Conservation (phyloP, 2,797 vertebrate species). For the Clamator glandarius region DNA sequence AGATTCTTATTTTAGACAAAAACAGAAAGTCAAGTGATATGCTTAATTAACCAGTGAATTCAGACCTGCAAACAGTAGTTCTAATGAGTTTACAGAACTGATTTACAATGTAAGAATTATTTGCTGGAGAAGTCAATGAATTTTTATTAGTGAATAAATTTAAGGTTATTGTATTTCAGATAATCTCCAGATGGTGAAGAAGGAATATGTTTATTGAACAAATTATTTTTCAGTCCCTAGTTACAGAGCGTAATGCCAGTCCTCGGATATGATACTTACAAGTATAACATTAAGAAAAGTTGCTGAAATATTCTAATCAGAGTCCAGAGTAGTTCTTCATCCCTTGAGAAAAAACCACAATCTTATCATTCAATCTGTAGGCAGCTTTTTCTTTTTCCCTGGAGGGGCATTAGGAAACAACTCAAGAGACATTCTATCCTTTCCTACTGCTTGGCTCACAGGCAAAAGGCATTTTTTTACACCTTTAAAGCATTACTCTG, state of each 20-base stretch:
- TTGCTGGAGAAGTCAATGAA: background rate
- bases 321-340: background rate
- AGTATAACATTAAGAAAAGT: background rate
- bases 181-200: background rate
- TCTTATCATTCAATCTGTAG: background rate
- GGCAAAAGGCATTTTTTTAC: background rate
- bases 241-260: background rate
- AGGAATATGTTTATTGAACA: background rate
- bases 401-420: background rate
- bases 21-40: background rate
- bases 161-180: background rate
- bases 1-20: background rate
- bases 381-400: background rate
- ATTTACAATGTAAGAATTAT: background rate
- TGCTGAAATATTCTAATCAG: background rate
- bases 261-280: background rate
- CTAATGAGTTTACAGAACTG: background rate
- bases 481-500: background rate
- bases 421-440: background rate
- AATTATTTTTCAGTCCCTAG: background rate
- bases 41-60: background rate
- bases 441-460: background rate
- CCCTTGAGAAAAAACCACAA: rapidly evolving
- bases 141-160: background rate
- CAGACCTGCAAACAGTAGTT: background rate